Evolutionary conservation across 2,113 vertebrate species (phyloP).

Genomic region (Jacana jacana): DNA sequence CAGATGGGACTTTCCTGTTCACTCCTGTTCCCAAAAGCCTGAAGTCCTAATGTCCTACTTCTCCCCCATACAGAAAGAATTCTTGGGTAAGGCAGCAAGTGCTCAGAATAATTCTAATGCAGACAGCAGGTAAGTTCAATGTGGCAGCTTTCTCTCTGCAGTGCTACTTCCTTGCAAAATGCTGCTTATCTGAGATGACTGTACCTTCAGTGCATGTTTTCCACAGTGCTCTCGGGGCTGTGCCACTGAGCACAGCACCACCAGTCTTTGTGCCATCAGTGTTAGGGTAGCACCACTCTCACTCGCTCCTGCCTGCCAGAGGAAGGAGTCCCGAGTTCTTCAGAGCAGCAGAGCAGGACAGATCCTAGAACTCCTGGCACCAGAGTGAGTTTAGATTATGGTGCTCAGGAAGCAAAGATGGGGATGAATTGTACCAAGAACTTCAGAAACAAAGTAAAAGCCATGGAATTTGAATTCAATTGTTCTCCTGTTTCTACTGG

Average conservation of each 20-base stretch:
- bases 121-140: neutral
- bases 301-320: neutral
- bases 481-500: neutral
- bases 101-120: neutral
- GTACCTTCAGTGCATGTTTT: neutral
- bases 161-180: neutral
- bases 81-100: fast-evolving
- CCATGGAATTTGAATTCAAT: neutral
- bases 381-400: neutral
- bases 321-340: neutral
- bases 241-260: neutral
- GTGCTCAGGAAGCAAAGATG: neutral
- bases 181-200: neutral
- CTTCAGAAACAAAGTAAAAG: neutral
- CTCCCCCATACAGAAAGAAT: neutral
- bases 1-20: neutral
- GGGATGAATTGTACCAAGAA: neutral
- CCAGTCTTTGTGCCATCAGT: neutral
- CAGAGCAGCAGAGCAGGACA: neutral
- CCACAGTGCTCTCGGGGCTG: neutral
- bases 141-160: neutral
- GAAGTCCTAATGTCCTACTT: neutral
- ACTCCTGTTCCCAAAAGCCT: neutral
- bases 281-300: neutral
- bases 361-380: neutral